These are phyloP conservation scores for Ricordea florida DNA, from an alignment of 92 coral and sea anemone species.

Conservation along the genomic window DNA sequence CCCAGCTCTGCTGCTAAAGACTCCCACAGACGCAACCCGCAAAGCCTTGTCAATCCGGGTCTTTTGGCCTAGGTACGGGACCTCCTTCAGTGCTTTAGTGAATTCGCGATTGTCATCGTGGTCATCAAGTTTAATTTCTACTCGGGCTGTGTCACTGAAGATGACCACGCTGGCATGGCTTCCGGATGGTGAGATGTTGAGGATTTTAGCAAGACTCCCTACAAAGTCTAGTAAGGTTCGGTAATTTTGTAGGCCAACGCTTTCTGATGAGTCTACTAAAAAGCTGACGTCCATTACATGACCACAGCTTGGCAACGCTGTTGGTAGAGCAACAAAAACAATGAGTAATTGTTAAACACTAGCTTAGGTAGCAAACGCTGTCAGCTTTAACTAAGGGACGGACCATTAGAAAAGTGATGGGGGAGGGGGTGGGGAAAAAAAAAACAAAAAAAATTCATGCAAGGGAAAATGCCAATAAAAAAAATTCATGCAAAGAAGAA, in stretches of 20 bases:
- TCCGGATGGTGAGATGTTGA: slow-evolving; percentile 43
- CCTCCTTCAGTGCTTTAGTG: slow-evolving; percentile 49
- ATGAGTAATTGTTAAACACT: no score
- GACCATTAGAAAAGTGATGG: no score
- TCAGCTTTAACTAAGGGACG: no score
- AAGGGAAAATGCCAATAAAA: neutral
- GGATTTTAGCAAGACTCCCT: slow-evolving; percentile 47
- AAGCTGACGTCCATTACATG: slow-evolving; percentile 60
- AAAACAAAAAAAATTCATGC: neutral
- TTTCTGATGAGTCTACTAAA: slow-evolving; percentile 71
- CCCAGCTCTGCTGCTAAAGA: slow-evolving; percentile 59
- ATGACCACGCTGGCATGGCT: slow-evolving; percentile 64
- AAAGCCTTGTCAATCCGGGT: slow-evolving; percentile 68
- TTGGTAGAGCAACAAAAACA: neutral
- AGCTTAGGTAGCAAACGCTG: no score
- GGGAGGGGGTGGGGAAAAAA: no score
- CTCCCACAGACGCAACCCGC: slow-evolving; percentile 48
- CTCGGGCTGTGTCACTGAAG: slow-evolving; percentile 68
- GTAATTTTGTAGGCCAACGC: slow-evolving; percentile 49
- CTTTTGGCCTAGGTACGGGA: slow-evolving; percentile 56
- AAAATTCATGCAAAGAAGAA: no score
- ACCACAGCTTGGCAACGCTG: slow-evolving; percentile 56
- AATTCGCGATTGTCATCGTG: slow-evolving; percentile 40
- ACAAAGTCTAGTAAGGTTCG: slow-evolving; percentile 54
- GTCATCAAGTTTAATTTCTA: slow-evolving; percentile 58